phyloP scores from a whole-genome alignment of 2,113 vertebrate species.

The Tyrannus savana region DNA sequence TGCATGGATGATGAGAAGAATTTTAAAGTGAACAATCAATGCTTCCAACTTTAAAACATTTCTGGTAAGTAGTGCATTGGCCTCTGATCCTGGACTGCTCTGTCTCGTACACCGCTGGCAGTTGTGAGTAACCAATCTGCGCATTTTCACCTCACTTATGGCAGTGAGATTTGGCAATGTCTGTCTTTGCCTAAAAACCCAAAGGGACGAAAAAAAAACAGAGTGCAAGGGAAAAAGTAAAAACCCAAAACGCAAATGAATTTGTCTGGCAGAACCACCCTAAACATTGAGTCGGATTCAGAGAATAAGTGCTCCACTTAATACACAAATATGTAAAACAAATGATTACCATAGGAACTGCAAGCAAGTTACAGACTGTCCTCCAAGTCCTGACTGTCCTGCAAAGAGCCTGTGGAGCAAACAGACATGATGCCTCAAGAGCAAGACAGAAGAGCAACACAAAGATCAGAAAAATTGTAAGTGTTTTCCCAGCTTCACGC shows the following conservation, averaged over 20 bases:
- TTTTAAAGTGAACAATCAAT: not conserved
- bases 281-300: not conserved
- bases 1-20: not conserved
- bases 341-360: not conserved
- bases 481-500: not conserved
- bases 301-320: not conserved
- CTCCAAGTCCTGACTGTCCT: not conserved
- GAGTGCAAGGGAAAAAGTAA: not conserved
- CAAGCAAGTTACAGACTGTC: not conserved
- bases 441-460: not conserved
- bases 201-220: not conserved
- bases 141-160: not conserved
- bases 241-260: not conserved
- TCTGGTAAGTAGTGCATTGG: not conserved
- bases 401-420: not conserved
- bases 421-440: accelerated
- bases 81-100: not conserved
- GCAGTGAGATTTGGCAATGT: not conserved
- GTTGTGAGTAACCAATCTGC: not conserved
- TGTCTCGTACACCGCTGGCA: not conserved
- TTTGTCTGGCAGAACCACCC: not conserved
- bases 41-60: constrained; percentile 7
- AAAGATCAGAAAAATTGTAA: not conserved
- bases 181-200: not conserved
- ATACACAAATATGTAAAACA: not conserved